A percentile compares a stretch with the other conserved stretches of the same genome.
Evolutionary conservation across 1,140 invertebrate species (phyloP).

Genomic region (Octopus sinensis): DNA sequence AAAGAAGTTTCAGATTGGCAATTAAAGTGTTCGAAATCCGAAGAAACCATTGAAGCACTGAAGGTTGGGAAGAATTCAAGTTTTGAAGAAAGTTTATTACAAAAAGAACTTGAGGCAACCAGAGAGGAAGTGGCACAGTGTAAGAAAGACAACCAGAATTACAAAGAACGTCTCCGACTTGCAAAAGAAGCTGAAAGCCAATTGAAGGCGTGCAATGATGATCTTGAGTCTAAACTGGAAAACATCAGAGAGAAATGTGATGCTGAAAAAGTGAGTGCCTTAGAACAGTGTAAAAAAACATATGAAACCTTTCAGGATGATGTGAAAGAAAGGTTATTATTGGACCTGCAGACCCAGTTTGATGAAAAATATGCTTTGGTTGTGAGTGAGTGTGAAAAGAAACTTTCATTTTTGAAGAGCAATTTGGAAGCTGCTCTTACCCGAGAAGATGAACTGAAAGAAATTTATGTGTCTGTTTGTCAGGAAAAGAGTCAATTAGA

Average conservation of each 20-base stretch:
- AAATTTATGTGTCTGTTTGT: slow-evolving; percentile 47
- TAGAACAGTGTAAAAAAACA: slow-evolving; percentile 14
- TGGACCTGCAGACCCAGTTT: slow-evolving; percentile 24
- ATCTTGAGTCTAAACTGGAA: neutral
- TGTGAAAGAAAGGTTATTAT: slow-evolving; percentile 36
- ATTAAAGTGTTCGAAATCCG: neutral
- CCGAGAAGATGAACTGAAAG: slow-evolving; percentile 41
- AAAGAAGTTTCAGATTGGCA: slow-evolving; percentile 25
- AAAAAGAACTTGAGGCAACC: neutral
- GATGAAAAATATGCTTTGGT: neutral
- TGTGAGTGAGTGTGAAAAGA: neutral
- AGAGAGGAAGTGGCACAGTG: neutral
- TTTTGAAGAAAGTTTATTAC: slow-evolving; percentile 29
- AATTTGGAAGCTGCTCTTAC: neutral
- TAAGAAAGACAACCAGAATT: slow-evolving; percentile 15
- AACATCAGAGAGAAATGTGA: neutral
- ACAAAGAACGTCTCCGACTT: neutral
- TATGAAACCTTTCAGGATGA: slow-evolving; percentile 22
- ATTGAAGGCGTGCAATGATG: neutral
- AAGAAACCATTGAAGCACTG: slow-evolving; percentile 27
- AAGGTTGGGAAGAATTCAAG: slow-evolving; percentile 27
- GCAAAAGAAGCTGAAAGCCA: neutral
- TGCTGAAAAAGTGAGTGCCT: neutral
- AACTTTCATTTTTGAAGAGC: neutral
- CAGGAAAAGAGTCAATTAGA: slow-evolving; percentile 16